Evolutionary conservation across 2,797 vertebrate species (phyloP).

Genomic region (Hoplostethus mediterraneus): DNA sequence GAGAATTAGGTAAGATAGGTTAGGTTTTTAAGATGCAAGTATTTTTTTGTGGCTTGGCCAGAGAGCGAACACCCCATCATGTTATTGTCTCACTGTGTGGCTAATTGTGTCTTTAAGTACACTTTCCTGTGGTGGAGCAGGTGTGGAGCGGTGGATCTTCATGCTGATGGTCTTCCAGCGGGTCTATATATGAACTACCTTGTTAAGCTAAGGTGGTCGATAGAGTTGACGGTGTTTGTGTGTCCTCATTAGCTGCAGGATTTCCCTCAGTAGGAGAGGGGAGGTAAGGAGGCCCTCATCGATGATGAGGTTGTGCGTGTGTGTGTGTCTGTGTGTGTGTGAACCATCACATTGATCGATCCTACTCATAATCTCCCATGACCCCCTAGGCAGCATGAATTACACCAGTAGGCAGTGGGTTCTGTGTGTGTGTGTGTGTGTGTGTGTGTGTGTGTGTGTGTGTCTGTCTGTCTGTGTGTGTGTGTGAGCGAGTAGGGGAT

Average conservation of each 20-base stretch:
- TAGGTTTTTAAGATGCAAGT: too few species aligned
- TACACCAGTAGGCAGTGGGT: slow-evolving; percentile 79
- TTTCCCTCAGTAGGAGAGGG: slow-evolving; percentile 83
- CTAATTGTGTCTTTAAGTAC: slow-evolving; percentile 77
- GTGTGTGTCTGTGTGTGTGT: slow-evolving; percentile 71
- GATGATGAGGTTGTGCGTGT: slow-evolving; percentile 75
- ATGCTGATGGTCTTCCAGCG: slow-evolving; percentile 73
- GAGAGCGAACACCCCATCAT: slow-evolving; percentile 36
- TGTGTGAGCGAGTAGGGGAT: slow-evolving; percentile 54
- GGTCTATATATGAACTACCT: slow-evolving; percentile 79
- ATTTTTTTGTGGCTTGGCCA: neutral
- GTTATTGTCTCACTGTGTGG: slow-evolving; percentile 37
- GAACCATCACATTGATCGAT: slow-evolving; percentile 86
- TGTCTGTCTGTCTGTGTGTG: slow-evolving; percentile 13
- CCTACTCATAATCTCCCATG: slow-evolving; percentile 84
- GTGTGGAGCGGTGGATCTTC: slow-evolving; percentile 52
- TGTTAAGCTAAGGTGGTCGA: slow-evolving; percentile 82
- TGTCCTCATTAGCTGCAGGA: slow-evolving; percentile 87
- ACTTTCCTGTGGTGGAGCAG: slow-evolving; percentile 66
- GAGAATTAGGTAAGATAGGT: too few species aligned
- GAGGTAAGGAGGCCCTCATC: slow-evolving; percentile 82
- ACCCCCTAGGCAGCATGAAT: slow-evolving; percentile 82
- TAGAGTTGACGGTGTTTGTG: slow-evolving; percentile 77
- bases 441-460: slow-evolving; percentile 35
- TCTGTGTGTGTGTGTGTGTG: slow-evolving; percentile 21